Conservation (phyloP, 2,797 vertebrate genomes). For the Hyperoplus immaculatus region DNA sequence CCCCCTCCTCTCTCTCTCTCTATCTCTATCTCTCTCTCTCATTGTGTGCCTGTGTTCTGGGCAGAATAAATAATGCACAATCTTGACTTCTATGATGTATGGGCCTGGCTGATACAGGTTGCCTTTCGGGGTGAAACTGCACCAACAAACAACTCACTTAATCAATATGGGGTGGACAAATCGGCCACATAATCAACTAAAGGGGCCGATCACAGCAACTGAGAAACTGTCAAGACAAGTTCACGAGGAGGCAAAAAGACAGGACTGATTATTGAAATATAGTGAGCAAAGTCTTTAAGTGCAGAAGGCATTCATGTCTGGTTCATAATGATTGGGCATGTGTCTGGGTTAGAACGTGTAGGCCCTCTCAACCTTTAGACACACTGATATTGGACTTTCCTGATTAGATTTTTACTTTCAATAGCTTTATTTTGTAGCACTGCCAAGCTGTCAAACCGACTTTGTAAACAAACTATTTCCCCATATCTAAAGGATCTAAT, state of each 20-base stretch:
- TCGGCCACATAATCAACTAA: conserved; percentile 24
- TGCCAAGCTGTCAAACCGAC: not conserved
- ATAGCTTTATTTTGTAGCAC: not conserved
- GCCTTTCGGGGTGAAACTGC: conserved; percentile 20
- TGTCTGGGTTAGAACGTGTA: not conserved
- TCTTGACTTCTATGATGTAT: conserved; percentile 33
- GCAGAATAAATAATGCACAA: conserved; percentile 54
- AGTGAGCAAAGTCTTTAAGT: not conserved
- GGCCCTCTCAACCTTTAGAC: not conserved
- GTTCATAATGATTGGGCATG: not conserved
- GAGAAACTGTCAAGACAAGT: conserved; percentile 3
- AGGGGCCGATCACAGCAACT: not conserved
- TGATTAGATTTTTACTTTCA: not conserved
- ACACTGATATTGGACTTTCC: not conserved
- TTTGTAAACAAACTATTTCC: not conserved
- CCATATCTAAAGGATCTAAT: not conserved
- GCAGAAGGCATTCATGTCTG: not conserved
- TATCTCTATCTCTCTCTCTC: conserved; percentile 14
- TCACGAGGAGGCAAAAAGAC: not conserved
- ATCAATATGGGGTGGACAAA: conserved; percentile 25
- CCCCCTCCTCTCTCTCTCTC: not conserved
- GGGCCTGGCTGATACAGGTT: conserved; percentile 45
- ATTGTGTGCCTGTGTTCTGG: conserved; percentile 12
- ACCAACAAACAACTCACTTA: conserved; percentile 24
- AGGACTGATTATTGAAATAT: not conserved